These are phyloP conservation scores for Zhuqinia jingwanae DNA, from an alignment of 2,888 invertebrate genomes.

Conservation along the genomic window DNA sequence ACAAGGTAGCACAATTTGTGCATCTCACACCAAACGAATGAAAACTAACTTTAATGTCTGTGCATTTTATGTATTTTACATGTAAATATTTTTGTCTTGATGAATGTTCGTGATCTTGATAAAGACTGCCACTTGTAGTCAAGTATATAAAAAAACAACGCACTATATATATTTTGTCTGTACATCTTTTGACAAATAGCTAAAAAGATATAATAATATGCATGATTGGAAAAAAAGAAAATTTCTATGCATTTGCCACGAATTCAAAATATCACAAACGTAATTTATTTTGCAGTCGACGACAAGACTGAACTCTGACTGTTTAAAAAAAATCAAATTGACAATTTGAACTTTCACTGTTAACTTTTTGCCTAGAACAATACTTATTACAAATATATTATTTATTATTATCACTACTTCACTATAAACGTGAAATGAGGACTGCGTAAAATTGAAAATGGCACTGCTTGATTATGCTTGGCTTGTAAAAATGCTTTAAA, in stretches of 20 bases:
- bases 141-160: neutral
- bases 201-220: neutral
- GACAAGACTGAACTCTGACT: constrained; percentile 1
- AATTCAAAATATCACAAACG: neutral
- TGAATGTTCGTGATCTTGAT: constrained; percentile 24
- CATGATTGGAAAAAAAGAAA: neutral
- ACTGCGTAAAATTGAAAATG: neutral
- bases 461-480: constrained; percentile 40
- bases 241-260: neutral
- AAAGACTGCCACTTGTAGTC: neutral
- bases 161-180: neutral
- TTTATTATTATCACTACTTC: neutral
- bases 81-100: constrained; percentile 16
- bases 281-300: constrained; percentile 18
- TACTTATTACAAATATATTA: too few relatives aligned
- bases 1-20: constrained; percentile 77
- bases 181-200: neutral
- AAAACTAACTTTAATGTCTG: constrained; percentile 34
- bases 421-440: neutral
- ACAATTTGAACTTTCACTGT: constrained; percentile 1
- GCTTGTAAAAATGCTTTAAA: constrained; percentile 20
- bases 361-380: neutral
- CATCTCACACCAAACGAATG: constrained; percentile 63
- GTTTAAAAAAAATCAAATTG: neutral
- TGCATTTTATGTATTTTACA: constrained; percentile 34